These are phyloP conservation scores for Kryphioiulus occultus DNA, from an alignment of 2,888 invertebrate species.

Conservation along the genomic window DNA sequence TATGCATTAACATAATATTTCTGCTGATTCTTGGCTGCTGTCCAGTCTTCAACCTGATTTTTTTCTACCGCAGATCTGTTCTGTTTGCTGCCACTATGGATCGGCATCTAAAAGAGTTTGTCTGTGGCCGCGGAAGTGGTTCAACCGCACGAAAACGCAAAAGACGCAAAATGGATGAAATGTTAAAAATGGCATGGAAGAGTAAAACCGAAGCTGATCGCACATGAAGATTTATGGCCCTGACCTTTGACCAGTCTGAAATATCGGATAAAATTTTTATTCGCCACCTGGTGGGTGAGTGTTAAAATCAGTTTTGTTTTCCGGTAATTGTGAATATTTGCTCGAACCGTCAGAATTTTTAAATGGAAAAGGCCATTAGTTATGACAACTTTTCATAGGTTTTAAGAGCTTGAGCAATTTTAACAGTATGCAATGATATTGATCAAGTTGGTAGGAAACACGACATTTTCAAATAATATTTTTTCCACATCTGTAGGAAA, in stretches of 20 bases:
- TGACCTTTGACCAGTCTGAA: not conserved
- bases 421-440: too few relatives aligned
- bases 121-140: not conserved
- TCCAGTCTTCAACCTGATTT: not conserved
- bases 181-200: not conserved
- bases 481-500: too few relatives aligned
- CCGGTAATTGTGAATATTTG: not conserved
- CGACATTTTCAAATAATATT: too few relatives aligned
- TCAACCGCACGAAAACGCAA: not conserved
- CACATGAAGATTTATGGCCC: not conserved
- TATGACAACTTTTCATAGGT: too few relatives aligned
- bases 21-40: not conserved
- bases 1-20: not conserved
- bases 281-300: not conserved
- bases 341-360: too few relatives aligned
- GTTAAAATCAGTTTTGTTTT: not conserved
- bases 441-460: too few relatives aligned
- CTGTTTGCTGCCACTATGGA: not conserved
- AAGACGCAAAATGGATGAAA: not conserved
- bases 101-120: not conserved
- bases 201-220: not conserved
- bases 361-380: too few relatives aligned
- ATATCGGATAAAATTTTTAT: not conserved
- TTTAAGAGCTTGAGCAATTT: too few relatives aligned
- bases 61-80: not conserved